A percentile compares a stretch with the other conserved stretches of the same genome.
Evolutionary conservation across 2,888 invertebrate genomes (phyloP).

Genomic region (Spilosoma lubricipeda): DNA sequence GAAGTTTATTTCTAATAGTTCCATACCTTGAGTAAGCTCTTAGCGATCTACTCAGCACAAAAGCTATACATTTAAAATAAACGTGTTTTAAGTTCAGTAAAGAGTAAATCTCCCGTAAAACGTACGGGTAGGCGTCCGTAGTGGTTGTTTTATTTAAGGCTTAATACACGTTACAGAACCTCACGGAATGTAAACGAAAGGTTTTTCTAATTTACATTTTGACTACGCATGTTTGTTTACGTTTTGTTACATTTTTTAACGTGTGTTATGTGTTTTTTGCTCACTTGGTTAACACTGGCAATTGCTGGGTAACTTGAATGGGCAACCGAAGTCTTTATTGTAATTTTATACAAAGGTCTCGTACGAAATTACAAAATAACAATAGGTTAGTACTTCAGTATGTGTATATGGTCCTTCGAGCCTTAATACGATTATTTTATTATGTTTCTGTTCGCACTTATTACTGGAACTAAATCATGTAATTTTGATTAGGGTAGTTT

Average conservation of each 20-base stretch:
- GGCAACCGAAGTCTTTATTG: conserved; percentile 19
- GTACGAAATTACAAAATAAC: conserved; percentile 14
- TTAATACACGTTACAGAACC: conserved; percentile 53
- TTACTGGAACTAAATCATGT: not conserved
- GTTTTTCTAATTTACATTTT: conserved; percentile 63
- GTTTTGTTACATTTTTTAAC: conserved; percentile 60
- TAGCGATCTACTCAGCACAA: conserved; percentile 3
- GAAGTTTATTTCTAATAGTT: conserved; percentile 1
- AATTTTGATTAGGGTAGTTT: not conserved
- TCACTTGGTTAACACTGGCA: conserved; percentile 23
- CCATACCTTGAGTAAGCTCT: conserved; percentile 1
- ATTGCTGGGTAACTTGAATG: conserved; percentile 22
- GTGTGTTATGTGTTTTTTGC: conserved; percentile 31
- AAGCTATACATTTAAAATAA: conserved; percentile 28
- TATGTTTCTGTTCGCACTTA: not conserved
- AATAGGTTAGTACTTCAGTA: conserved; percentile 6
- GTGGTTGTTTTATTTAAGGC: conserved; percentile 50
- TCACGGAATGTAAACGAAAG: conserved; percentile 60
- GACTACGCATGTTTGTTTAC: conserved; percentile 52
- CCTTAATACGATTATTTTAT: not conserved
- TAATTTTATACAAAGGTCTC: conserved; percentile 22
- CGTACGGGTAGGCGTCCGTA: conserved; percentile 36
- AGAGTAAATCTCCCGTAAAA: conserved; percentile 31
- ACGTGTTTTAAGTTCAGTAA: conserved; percentile 29
- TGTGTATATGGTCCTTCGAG: not conserved